Evolutionary conservation across 2,888 invertebrate genomes (phyloP).

Genomic region (Lasioglossum marginatum): DNA sequence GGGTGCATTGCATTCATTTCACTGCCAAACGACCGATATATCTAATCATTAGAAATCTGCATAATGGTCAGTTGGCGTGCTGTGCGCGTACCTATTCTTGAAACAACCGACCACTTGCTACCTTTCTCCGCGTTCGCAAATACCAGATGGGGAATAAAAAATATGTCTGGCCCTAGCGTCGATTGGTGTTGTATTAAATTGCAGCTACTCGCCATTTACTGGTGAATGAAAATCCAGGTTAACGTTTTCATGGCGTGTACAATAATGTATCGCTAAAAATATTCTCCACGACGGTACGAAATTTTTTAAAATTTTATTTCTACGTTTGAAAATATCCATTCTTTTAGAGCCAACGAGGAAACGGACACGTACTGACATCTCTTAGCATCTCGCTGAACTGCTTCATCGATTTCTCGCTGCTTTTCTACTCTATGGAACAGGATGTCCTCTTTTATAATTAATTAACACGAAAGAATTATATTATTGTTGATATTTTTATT

Average conservation of each 20-base stretch:
- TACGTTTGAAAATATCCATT: background rate
- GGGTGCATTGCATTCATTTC: conserved; percentile 68
- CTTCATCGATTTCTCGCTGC: background rate
- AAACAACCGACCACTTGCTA: conserved; percentile 39
- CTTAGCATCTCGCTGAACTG: background rate
- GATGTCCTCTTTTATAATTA: background rate
- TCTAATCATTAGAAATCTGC: conserved; percentile 77
- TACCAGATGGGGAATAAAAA: conserved; percentile 35
- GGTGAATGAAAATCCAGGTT: conserved; percentile 6
- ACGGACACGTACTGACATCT: conserved; percentile 41
- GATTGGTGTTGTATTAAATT: conserved; percentile 40
- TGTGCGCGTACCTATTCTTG: conserved; percentile 32
- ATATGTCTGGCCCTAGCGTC: conserved; percentile 45
- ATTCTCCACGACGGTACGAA: too few species aligned
- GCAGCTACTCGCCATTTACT: conserved; percentile 15
- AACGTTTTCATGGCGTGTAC: background rate
- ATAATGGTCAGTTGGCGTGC: conserved; percentile 78
- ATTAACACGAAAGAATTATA: background rate
- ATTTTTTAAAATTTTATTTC: background rate
- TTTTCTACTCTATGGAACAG: background rate
- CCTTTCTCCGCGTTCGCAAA: conserved; percentile 48
- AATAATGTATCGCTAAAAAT: background rate
- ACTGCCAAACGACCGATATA: conserved; percentile 69
- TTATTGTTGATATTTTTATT: background rate
- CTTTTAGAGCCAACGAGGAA: background rate